Base-by-base conservation (phyloP, 1,140 invertebrate species). In the Xylocopa sonorina region DNA sequence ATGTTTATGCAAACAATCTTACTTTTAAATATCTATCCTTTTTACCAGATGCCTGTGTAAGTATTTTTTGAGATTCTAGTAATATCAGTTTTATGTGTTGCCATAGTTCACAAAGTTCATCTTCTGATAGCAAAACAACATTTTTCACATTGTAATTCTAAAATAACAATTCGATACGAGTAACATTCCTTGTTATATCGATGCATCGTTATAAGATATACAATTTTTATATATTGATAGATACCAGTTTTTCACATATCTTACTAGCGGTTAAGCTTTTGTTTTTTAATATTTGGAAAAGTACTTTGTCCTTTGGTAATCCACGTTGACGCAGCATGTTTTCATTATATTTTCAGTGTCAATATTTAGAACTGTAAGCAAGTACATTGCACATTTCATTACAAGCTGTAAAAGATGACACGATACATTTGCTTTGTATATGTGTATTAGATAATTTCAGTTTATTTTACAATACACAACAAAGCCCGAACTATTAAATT, bases 201-300 rank as follows among this genome's bases (percentile, higher is more conserved):
- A 57, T 50, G 41, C 46, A 62, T 1, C 57, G 2, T 38, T 0
- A n/a, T 10, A 50, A 38, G 29, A 46, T 53, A 16, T 72, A 4
- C 29, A 50, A 50, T 29, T 48, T 48, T 50, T 34, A 55, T 38
- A 5, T 1, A 38, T 58, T 60, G 1, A 69, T 50, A 81, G 32
- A 60, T 79, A 84, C 83, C 83, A 84, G 6, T 80, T 82, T 84
- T 24, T 76, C 27, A 34, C 74, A 84, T 71, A 84, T 71, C 21
- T 16, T 50, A 32, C n/a, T 24, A 24, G 27, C 51, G 18, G 27
- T 38, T 16, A 43, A 29, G 10, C 53, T 53, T 64, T 64, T 78
- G n/a, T n/a, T 78, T 63, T 64, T 69, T 38, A 84, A 81, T 27
- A 81, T 46, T 32, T 58, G 63, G 55, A 76, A 81, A 9, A 83